Evolutionary conservation across 1,140 invertebrate species (phyloP).

Genomic region (Philaenus spumarius): DNA sequence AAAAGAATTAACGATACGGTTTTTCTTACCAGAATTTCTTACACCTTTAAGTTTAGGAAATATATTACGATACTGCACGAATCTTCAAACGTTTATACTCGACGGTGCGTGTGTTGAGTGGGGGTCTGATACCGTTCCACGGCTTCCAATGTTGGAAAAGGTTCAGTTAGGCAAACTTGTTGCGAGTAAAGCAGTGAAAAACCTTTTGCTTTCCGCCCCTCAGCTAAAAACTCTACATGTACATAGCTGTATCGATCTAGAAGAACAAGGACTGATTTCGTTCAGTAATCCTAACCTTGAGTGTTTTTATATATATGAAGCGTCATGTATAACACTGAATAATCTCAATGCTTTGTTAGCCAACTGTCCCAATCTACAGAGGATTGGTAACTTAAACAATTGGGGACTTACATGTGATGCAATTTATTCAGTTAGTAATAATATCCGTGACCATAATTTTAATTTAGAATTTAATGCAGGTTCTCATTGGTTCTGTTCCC

Average conservation of each 20-base stretch:
- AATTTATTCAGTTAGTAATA: constrained; percentile 35
- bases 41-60: constrained; percentile 38
- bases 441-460: constrained; percentile 38
- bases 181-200: constrained; percentile 35
- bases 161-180: constrained; percentile 41
- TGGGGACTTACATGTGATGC: constrained; percentile 43
- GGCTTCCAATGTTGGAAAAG: constrained; percentile 34
- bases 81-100: constrained; percentile 37
- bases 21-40: constrained; percentile 33
- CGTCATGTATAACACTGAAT: constrained; percentile 37
- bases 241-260: constrained; percentile 42
- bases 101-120: constrained; percentile 39
- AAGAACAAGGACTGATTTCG: constrained; percentile 36
- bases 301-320: constrained; percentile 45
- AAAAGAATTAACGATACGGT: constrained; percentile 38
- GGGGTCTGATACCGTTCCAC: constrained; percentile 33
- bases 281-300: constrained; percentile 34
- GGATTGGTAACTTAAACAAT: constrained; percentile 43
- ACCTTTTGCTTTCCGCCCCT: constrained; percentile 38
- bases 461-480: constrained; percentile 41
- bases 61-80: constrained; percentile 37
- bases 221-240: constrained; percentile 39
- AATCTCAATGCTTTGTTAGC: constrained; percentile 39
- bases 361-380: constrained; percentile 36
- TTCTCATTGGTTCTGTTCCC: constrained; percentile 45